Evolutionary conservation across 2,888 invertebrate species (phyloP).

Genomic region (Drosophila nr. fundita): DNA sequence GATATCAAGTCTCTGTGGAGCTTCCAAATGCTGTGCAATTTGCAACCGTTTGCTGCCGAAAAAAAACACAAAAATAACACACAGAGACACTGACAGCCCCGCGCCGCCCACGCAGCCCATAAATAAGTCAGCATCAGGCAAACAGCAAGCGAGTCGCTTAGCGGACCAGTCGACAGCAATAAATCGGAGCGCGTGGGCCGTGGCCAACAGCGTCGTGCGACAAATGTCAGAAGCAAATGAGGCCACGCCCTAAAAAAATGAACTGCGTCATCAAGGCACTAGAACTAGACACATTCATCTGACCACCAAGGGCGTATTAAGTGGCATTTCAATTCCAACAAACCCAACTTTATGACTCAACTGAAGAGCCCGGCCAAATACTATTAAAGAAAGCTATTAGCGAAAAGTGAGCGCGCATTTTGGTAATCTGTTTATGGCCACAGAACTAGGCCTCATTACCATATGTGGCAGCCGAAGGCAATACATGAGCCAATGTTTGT

Average conservation of each 20-base stretch:
- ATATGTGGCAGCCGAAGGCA: constrained; percentile 56
- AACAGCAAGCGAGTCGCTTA: constrained; percentile 41
- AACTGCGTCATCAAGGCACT: constrained; percentile 44
- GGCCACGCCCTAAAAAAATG: constrained; percentile 54
- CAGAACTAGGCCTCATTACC: constrained; percentile 81
- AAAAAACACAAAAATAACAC: constrained; percentile 32
- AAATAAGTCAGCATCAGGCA: constrained; percentile 56
- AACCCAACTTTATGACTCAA: constrained; percentile 56
- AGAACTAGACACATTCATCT: constrained; percentile 13
- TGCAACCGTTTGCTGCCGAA: constrained; percentile 81
- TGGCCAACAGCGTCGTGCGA: constrained; percentile 52
- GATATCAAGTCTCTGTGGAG: constrained; percentile 33
- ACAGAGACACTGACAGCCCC: constrained; percentile 6
- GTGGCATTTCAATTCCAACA: constrained; percentile 34
- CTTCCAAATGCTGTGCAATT: constrained; percentile 64
- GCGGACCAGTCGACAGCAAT: constrained; percentile 63
- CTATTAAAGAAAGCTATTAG: constrained; percentile 41
- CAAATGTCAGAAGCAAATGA: constrained; percentile 71
- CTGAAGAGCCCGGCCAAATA: constrained; percentile 25
- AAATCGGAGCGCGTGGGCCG: constrained; percentile 76
- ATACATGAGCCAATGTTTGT: constrained; percentile 28
- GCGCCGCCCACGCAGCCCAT: constrained; percentile 70
- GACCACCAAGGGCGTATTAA: constrained; percentile 57
- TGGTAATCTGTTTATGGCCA: constrained; percentile 68
- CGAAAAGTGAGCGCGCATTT: constrained; percentile 57